These are phyloP conservation scores for Drosophila planitibia DNA, from an alignment of 2,888 invertebrate species.

Conservation along the genomic window DNA sequence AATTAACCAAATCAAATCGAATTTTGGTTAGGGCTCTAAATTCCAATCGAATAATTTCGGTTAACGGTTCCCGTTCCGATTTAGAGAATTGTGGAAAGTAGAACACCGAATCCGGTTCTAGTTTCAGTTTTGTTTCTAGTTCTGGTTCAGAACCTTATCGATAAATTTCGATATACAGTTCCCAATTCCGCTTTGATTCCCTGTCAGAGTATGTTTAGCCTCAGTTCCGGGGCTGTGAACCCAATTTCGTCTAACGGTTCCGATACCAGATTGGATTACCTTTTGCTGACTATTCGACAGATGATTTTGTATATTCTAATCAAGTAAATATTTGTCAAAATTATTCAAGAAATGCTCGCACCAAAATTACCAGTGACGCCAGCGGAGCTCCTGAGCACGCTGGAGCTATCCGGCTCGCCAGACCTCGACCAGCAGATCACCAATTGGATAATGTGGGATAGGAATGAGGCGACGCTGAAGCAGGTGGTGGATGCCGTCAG, in stretches of 20 bases:
- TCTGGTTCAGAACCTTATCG: not conserved
- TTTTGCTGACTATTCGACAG: not conserved
- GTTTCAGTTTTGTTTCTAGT: not conserved
- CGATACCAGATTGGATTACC: not conserved
- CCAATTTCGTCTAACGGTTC: not conserved
- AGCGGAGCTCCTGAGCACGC: slow-evolving; percentile 42
- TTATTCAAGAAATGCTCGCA: slow-evolving; percentile 24
- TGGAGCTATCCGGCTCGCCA: slow-evolving; percentile 63
- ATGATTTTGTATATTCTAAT: not conserved
- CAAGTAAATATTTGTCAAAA: not conserved
- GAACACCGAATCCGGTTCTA: not conserved
- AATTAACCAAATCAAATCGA: not conserved
- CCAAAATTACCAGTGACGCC: slow-evolving; percentile 24
- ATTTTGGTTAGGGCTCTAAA: not conserved
- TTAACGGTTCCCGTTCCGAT: not conserved
- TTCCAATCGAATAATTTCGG: not conserved
- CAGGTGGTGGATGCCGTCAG: slow-evolving; percentile 89
- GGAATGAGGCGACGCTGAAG: slow-evolving; percentile 89
- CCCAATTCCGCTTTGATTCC: not conserved
- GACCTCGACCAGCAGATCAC: slow-evolving; percentile 89
- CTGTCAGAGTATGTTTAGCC: not conserved
- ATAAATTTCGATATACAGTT: not conserved
- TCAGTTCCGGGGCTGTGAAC: not conserved
- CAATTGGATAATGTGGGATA: slow-evolving; percentile 91
- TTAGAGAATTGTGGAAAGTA: not conserved